Evolutionary conservation across 2,113 vertebrate genomes (phyloP).

Genomic region (Python bivittatus): DNA sequence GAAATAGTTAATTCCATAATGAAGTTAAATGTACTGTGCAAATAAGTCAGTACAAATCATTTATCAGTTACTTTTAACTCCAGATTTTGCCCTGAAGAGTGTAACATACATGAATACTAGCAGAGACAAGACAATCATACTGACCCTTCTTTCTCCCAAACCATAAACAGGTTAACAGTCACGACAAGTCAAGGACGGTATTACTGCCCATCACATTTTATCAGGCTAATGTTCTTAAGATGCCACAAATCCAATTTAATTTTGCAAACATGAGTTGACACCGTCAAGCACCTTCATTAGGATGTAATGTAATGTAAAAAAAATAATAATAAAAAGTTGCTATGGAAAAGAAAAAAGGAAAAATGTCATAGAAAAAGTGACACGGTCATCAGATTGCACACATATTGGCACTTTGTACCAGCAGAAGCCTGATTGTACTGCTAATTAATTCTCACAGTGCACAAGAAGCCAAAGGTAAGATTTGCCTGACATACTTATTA

Average conservation of each 20-base stretch:
- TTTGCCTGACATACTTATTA: conserved; percentile 67
- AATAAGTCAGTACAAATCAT: not conserved
- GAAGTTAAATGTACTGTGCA: not conserved
- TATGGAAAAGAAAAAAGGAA: not conserved
- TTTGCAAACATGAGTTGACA: conserved; percentile 66
- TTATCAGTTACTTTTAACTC: not conserved
- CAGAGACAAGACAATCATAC: conserved; percentile 40
- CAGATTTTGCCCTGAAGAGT: conserved; percentile 37
- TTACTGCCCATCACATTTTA: conserved; percentile 49
- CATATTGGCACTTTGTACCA: conserved; percentile 69
- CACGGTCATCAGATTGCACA: conserved; percentile 66
- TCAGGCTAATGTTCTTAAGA: conserved; percentile 45
- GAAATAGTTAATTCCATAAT: not conserved
- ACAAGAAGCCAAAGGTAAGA: conserved; percentile 72
- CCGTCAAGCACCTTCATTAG: conserved; percentile 62
- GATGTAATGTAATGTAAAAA: too few relatives aligned
- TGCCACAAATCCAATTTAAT: conserved; percentile 64
- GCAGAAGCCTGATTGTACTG: conserved; percentile 66
- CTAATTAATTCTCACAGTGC: conserved; percentile 77
- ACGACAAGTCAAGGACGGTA: conserved; percentile 31
- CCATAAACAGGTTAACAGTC: conserved; percentile 49
- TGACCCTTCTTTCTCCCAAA: conserved; percentile 26
- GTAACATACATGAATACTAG: conserved; percentile 39
- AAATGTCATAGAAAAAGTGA: conserved; percentile 59
- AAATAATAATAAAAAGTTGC: too few relatives aligned